Evolutionary conservation across 2,797 vertebrate species (phyloP), one percentile per base, ranked within the genome.

Genomic region (Bovichtus variegatus): DNA sequence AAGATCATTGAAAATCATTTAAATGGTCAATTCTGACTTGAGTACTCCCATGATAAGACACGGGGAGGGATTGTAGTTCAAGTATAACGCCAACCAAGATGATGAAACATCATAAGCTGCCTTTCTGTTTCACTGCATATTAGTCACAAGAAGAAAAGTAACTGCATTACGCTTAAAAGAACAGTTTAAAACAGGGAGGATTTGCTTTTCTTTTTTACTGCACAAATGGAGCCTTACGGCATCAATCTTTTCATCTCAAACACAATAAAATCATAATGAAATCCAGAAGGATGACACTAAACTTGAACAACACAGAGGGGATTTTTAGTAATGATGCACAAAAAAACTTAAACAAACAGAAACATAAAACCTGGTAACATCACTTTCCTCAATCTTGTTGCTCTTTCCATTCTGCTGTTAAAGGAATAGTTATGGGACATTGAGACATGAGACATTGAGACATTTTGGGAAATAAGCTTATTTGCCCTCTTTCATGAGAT

Each of bases 41-140:
- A 71, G 73, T 65, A 36, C 55, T 76, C 76, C 71, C 67, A 80
- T 72, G 63, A 54, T 70, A 91, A 89, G 81, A 87, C 78, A 84
- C 59, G 8, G 9, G 31, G 23, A 31, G 41, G 55, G 18, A 61
- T 23, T 64, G 75, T 86, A 80, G 75, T 86, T 71, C 63, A 80
- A 75, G 75, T 74, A 5, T 38, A 78, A 75, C 50, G 43, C 82
- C 66, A 38, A 43, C 71, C 78, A 49, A 11, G 8, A 74, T 88
- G 60, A 61, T 19, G 16, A 63, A 74, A 79, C 46, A 80, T 50
- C 38, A 34, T 38, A 23, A 89, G 81, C 81, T 87, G 89, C 81
- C 60, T 65, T 75, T 86, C 36, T 71, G 53, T 74, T 69, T 64
- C 61, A 61, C 73, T 75, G 61, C 70, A 55, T 62, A 25, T 50